phyloP scores from a whole-genome alignment of 2,888 invertebrate genomes.

The Drosophila eohydei region DNA sequence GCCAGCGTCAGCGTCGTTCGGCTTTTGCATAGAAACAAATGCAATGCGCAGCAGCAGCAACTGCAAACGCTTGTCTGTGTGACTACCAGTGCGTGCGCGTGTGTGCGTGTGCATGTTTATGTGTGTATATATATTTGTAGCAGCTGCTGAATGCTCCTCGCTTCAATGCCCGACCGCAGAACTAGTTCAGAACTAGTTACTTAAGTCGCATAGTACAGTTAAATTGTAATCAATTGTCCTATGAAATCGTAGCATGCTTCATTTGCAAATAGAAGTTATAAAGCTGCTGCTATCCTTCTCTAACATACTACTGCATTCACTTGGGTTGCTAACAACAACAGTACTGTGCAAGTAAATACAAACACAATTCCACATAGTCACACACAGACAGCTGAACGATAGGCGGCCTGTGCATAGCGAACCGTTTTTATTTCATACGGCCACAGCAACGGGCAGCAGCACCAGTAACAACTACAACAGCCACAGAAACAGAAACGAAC shows the following conservation, averaged over 20 bases:
- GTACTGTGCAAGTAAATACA: constrained; percentile 9
- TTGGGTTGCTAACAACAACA: constrained; percentile 50
- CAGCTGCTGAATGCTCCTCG: constrained; percentile 48
- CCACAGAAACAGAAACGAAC: constrained; percentile 30
- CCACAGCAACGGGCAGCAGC: constrained; percentile 30
- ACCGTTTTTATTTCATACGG: constrained; percentile 83
- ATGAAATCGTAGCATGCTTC: constrained; percentile 4
- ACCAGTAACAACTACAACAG: constrained; percentile 20
- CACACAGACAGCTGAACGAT: constrained; percentile 18
- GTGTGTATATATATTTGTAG: constrained; percentile 4
- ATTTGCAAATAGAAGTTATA: not conserved
- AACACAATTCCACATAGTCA: not conserved
- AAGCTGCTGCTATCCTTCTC: constrained; percentile 33
- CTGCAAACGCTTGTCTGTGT: constrained; percentile 23
- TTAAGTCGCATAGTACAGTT: constrained; percentile 4
- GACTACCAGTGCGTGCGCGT: not conserved
- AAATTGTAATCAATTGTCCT: constrained; percentile 42
- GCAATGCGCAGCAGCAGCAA: constrained; percentile 47
- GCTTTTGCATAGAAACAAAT: constrained; percentile 68
- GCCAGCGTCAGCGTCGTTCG: constrained; percentile 30
- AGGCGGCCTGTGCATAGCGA: constrained; percentile 73
- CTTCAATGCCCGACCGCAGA: constrained; percentile 30
- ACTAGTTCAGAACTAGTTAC: constrained; percentile 51
- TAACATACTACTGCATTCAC: constrained; percentile 18
- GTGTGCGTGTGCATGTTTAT: constrained; percentile 1